Evolutionary conservation across 2,113 vertebrate species (phyloP), one percentile per base, ranked within the genome.

Genomic region (Clarias gariepinus): DNA sequence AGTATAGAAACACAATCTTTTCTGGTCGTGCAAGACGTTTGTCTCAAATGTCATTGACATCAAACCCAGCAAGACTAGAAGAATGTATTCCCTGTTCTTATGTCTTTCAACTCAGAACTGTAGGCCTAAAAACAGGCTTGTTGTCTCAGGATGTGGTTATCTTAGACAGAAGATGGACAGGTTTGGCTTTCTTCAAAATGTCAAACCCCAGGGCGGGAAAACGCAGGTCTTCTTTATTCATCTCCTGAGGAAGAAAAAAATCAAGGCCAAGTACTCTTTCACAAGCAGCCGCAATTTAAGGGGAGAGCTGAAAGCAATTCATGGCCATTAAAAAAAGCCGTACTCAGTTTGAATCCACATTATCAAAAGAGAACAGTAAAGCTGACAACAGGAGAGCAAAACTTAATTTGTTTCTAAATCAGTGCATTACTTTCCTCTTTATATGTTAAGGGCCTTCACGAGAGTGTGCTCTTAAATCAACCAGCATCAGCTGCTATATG

Each of bases 191-290:
- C 77, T 69, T 86, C 15, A 71, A 85, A 84, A 85, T 76, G 73
- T 77, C 79, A 87, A 76, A 77, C n/a, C 80, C 41, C 80, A 81
- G 36, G 66, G 61, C 3, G 60, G 71, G 41, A 85, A 86, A 87
- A 25, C 3, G 60, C 81, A 60, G 30, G 25, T 28, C 30, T 11
- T 81, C 4, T 84, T 81, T 83, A 86, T 77, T 87, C 5, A 3
- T 87, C 85, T 63, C 71, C 86, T 52, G 78, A 81, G 85, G 83
- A 19, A 57, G 71, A 85, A 88, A 84, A 89, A 66, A 81, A 66
- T 82, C 84, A 73, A 88, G 91, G 91, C 91, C 88, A 88, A 90
- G 88, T 87, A 87, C 89, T 90, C 90, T 92, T 85, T 63, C 58
- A 6, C 28, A 86, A 88, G 86, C 90, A 82, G 55, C 63, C 73